Percentiles rank a stretch among this genome's conserved stretches.
phyloP scores from a whole-genome alignment of 35 echinoderm and acorn worm genomes.

The Patiria miniata region DNA sequence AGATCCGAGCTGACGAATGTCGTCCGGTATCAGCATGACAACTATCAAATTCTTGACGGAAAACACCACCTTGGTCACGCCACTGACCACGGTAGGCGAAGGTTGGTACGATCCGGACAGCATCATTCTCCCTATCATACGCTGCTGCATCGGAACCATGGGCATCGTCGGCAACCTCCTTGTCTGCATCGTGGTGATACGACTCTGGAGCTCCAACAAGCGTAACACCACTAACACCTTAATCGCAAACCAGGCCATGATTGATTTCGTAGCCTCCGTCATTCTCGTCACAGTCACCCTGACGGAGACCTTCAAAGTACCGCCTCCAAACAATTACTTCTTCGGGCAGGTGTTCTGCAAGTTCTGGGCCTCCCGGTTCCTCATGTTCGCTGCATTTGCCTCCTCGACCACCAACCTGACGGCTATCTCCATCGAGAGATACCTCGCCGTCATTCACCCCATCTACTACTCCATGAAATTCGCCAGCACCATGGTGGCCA shows the following conservation, averaged over 20 bases:
- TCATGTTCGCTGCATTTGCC: slow-evolving; percentile 56
- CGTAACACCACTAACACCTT: slow-evolving; percentile 43
- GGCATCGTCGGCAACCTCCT: slow-evolving; percentile 49
- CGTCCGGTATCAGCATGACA: background rate
- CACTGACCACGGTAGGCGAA: background rate
- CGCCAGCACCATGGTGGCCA: background rate
- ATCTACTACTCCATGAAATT: slow-evolving; percentile 55
- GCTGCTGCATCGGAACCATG: slow-evolving; percentile 24
- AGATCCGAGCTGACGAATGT: background rate
- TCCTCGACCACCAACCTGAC: slow-evolving; percentile 74
- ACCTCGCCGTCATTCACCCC: slow-evolving; percentile 68
- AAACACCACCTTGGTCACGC: background rate
- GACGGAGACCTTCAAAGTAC: background rate
- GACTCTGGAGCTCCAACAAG: slow-evolving; percentile 3
- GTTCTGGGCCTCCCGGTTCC: slow-evolving; percentile 48
- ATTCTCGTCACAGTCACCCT: slow-evolving; percentile 39
- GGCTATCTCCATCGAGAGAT: slow-evolving; percentile 76
- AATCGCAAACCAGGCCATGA: slow-evolving; percentile 47
- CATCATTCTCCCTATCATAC: background rate
- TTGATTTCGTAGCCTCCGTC: slow-evolving; percentile 48
- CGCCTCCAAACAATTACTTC: background rate
- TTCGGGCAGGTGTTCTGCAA: slow-evolving; percentile 42
- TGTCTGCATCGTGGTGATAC: slow-evolving; percentile 41
- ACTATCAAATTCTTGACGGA: background rate
- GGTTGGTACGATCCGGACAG: background rate